Base-by-base conservation (phyloP, 1,140 invertebrate genomes). In the Propsilocerus akamusi region DNA sequence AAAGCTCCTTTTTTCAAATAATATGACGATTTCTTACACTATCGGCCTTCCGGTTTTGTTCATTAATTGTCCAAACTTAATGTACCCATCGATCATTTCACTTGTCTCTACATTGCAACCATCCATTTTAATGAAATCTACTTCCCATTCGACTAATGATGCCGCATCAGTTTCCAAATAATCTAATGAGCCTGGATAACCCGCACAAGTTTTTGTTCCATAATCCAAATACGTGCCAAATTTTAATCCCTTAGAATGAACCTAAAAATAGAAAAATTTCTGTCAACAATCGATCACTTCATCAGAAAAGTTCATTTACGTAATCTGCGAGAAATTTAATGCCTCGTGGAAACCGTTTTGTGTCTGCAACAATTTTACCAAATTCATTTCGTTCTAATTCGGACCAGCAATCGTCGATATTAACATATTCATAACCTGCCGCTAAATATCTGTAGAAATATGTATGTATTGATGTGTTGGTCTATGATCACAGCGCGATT, bases 221-320 rank as follows among this genome's bases (percentile, higher is more conserved):
- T 85, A 96, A 64, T 97, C 93, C 66, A 95, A 90, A 63, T 98
- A 98, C 52, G 97, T 95, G 17, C 94, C 95, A 61, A 98, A 90
- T 66, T 96, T 97, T 2, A 98, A 68, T 41, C 89, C 91, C 69
- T 85, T 87, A 6, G 78, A 76, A 70, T 98, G 94, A 28, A 49
- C 49, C 23, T 49, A 5, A 30, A 34, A 17, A 32, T 17, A 14
- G 8, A 23, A 12, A 49, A 49, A 41, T n/a, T 37, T 3, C 17
- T 12, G 11, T 49, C 12, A 49, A n/a, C 14, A 34, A 23, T 14
- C 5, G 34, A 34, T 23, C n/a, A 20, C 24, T 23, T 49, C 32
- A 12, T 49, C 23, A 41, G 23, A 10, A 20, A 53, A 24, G 47
- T 47, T 55, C 30, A 72, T 77, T 73, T 69, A 92, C 86, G 74